Conservation (phyloP, 2,113 vertebrate species). For the Spea bombifrons region DNA sequence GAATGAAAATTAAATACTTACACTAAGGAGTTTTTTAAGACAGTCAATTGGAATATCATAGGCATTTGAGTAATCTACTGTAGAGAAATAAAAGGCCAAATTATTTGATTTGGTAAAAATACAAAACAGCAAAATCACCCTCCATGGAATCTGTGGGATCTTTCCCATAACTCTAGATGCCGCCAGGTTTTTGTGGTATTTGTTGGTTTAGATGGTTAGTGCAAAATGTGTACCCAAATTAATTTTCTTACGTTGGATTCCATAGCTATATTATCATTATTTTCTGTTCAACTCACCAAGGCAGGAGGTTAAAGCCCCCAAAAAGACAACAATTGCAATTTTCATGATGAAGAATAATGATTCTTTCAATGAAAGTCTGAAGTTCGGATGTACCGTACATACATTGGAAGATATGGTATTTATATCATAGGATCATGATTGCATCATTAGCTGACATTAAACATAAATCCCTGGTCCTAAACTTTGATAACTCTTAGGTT, state of each 20-base stretch:
- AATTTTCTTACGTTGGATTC: too few relatives aligned
- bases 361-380: not conserved
- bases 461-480: not conserved
- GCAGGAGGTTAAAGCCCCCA: conserved; percentile 9
- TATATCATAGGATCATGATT: not conserved
- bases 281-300: conserved; percentile 2
- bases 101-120: not conserved
- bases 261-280: not conserved
- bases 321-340: not conserved
- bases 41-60: not conserved
- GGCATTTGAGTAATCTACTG: not conserved
- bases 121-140: not conserved
- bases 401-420: not conserved
- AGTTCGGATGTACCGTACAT: not conserved
- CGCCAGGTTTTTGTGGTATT: not conserved
- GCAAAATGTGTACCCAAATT: not conserved
- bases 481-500: not conserved
- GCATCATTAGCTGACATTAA: conserved; percentile 10
- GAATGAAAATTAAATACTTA: not conserved
- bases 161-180: not conserved
- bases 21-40: not conserved
- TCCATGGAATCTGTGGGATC: not conserved
- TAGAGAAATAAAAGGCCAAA: not conserved
- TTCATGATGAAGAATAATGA: not conserved
- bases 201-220: not conserved